These are phyloP conservation scores for Dinomys branickii DNA, from an alignment of 2,113 vertebrate species.

Conservation along the genomic window DNA sequence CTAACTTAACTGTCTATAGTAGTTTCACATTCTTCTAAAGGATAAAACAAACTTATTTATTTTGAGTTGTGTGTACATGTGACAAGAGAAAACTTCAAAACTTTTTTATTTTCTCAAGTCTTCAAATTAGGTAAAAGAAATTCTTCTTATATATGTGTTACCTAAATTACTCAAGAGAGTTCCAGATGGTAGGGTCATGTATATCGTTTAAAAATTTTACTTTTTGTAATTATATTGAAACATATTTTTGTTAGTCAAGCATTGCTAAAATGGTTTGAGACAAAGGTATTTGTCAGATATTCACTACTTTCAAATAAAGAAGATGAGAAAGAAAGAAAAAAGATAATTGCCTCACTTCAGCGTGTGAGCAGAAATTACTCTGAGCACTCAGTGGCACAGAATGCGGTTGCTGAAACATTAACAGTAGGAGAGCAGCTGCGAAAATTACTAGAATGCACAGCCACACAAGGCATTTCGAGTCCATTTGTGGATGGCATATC, in stretches of 20 bases:
- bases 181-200: not conserved
- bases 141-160: not conserved
- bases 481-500: constrained; percentile 64
- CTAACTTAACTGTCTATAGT: not conserved
- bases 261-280: not conserved
- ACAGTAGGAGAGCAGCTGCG: constrained; percentile 71
- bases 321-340: not conserved
- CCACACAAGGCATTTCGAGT: constrained; percentile 75
- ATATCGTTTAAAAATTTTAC: not conserved
- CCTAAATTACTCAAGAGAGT: not conserved
- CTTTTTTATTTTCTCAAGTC: not conserved
- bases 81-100: not conserved
- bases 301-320: not conserved
- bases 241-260: not conserved
- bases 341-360: constrained; percentile 47
- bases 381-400: constrained; percentile 71
- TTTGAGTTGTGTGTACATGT: not conserved
- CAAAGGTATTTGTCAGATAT: constrained; percentile 46
- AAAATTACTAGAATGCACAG: constrained; percentile 69
- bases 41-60: not conserved
- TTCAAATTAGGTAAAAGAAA: not conserved
- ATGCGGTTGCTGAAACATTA: constrained; percentile 74
- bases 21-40: constrained; percentile 31
- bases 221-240: not conserved
- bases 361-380: constrained; percentile 67